A percentile compares a stretch with the other conserved stretches of the same genome.
Conservation (phyloP, 2,797 vertebrate species). For the Labeo calbasu region DNA sequence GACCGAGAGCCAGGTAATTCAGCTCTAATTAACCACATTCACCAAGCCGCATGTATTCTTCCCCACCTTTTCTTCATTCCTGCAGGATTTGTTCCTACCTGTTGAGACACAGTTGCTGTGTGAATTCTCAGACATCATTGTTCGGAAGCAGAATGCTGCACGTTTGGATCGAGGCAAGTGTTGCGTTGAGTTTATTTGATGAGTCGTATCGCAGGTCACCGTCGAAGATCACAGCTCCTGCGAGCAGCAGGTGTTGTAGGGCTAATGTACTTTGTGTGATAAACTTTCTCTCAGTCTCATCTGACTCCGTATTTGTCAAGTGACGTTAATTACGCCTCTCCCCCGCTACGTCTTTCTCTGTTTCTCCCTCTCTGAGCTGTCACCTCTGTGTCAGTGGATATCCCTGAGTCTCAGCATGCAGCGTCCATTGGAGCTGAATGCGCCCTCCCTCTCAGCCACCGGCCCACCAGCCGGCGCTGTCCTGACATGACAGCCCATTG, state of each 20-base stretch:
- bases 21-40: constrained; percentile 64
- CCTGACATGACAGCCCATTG: constrained; percentile 64
- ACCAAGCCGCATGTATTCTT: constrained; percentile 47
- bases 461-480: constrained; percentile 60
- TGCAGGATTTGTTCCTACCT: constrained; percentile 48
- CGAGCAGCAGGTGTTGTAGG: not conserved
- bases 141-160: constrained; percentile 11
- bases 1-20: constrained; percentile 61
- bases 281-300: constrained; percentile 26
- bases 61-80: constrained; percentile 41
- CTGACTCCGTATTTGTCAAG: constrained; percentile 9
- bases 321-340: constrained; percentile 27
- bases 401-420: constrained; percentile 56
- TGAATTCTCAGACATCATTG: constrained; percentile 43
- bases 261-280: constrained; percentile 10
- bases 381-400: constrained; percentile 53
- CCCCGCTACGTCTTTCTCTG: constrained; percentile 33
- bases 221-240: not conserved
- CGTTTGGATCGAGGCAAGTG: not conserved
- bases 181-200: not conserved
- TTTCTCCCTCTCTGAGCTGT: constrained; percentile 47
- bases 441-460: constrained; percentile 47
- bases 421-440: constrained; percentile 53
- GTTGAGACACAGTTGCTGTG: constrained; percentile 50
- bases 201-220: not conserved